Evolutionary conservation across 2,888 invertebrate genomes (phyloP), one percentile per base, ranked within the genome.

Genomic region (Cylindroiulus punctatus): DNA sequence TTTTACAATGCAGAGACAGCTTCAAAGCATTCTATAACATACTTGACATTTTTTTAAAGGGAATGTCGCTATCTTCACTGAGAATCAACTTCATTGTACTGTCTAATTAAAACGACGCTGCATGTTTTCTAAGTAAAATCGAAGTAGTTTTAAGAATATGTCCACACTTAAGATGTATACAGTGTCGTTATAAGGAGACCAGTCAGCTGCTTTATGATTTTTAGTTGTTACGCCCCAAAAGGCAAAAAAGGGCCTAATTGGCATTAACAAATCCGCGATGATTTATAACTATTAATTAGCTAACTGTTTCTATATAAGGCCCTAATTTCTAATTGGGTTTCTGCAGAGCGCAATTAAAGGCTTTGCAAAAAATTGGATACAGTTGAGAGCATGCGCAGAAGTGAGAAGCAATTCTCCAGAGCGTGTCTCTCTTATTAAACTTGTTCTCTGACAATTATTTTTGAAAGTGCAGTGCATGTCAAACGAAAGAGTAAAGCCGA

Each of bases 391-490:
- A 65, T 19, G 65, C 65, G 65, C 65, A 65, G 65, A 65, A 26
- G 10, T 10, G 65, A 26, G 26, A n/a, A 22, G 65, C 65, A 26
- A 65, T 65, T 65, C 65, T 65, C 65, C 65, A 65, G 65, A 65
- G 65, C 65, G 26, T 65, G 65, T n/a, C 52, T n/a, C 65, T 65
- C 65, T 65, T 65, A 65, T 65, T 65, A 65, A 65, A 65, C 65
- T 65, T 65, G 26, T 65, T 65, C 65, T 26, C 65, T 65, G 65
- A 65, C 65, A 65, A 65, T 65, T 65, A 65, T 65, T 19, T 22
- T 65, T 26, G 26, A 65, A 65, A 65, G 65, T 65, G 65, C 65
- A 65, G 65, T 65, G 26, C 65, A 22, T 65, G 65, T 65, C 65
- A 65, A 22, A 65, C 2, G 65, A 65, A 65, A n/a, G 65, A 65